These are phyloP conservation scores for Brachypodius melanocephalos DNA, from an alignment of 2,113 vertebrate genomes.

Conservation along the genomic window DNA sequence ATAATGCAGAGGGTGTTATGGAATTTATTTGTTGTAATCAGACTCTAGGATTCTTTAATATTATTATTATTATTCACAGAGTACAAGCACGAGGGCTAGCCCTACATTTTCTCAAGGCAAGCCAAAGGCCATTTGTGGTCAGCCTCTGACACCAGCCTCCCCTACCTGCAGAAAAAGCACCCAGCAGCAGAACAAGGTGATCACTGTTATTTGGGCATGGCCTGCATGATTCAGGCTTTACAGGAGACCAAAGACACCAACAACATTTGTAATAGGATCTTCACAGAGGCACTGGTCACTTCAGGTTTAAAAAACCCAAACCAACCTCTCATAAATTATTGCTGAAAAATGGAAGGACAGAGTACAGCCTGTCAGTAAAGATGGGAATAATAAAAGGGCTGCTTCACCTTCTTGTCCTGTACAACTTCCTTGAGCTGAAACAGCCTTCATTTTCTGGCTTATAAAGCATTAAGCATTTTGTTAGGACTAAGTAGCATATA, in stretches of 20 bases:
- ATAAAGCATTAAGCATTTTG: background rate
- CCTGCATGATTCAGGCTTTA: background rate
- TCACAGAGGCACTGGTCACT: background rate
- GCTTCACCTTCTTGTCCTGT: background rate
- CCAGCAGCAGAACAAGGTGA: background rate
- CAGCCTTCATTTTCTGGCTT: slow-evolving; percentile 1
- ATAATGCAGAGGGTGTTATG: slow-evolving; percentile 7
- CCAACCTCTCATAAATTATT: background rate
- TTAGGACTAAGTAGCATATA: background rate
- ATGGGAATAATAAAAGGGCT: background rate
- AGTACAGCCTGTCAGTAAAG: background rate
- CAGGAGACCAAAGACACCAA: background rate
- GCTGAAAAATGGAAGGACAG: background rate
- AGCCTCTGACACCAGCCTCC: background rate
- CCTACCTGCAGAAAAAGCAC: background rate
- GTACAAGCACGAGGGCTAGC: background rate
- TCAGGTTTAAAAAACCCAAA: background rate
- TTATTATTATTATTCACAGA: slow-evolving; percentile 34
- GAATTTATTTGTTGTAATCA: slow-evolving; percentile 63
- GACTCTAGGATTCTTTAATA: slow-evolving; percentile 37
- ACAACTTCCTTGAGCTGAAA: background rate
- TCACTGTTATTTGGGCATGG: background rate
- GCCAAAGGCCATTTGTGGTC: background rate
- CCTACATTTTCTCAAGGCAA: background rate
- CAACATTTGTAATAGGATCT: background rate